Evolutionary conservation across 2,888 invertebrate genomes (phyloP).

Genomic region (Altica lythri): DNA sequence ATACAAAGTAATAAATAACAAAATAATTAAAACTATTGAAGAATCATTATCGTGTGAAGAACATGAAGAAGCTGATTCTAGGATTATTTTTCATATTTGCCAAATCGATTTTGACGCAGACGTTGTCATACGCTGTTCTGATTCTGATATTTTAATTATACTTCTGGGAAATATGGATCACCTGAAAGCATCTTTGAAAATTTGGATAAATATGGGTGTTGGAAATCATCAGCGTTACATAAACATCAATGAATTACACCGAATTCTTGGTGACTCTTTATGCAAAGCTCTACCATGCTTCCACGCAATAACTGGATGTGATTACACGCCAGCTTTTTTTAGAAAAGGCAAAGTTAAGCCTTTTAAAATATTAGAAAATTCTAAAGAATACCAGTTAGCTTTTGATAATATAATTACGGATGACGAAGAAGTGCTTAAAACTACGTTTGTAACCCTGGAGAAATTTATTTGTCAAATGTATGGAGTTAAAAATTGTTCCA

Average conservation of each 20-base stretch:
- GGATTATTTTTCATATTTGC: conserved; percentile 25
- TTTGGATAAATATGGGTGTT: conserved; percentile 15
- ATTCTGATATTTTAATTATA: conserved; percentile 23
- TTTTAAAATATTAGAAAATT: conserved; percentile 3
- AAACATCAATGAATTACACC: conserved; percentile 38
- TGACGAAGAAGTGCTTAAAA: conserved; percentile 1
- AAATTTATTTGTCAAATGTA: too few species aligned
- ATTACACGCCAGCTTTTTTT: conserved; percentile 4
- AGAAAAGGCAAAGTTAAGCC: conserved; percentile 5
- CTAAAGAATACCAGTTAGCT: not conserved
- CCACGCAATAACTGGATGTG: not conserved
- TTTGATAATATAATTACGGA: not conserved
- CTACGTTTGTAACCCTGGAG: too few species aligned
- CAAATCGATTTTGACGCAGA: too few species aligned
- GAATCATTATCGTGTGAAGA: too few species aligned
- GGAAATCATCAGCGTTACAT: conserved; percentile 23
- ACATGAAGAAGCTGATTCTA: conserved; percentile 27
- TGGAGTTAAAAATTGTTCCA: too few species aligned
- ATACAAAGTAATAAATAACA: conserved; percentile 14
- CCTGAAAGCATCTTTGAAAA: conserved; percentile 18
- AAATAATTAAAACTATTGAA: conserved; percentile 19
- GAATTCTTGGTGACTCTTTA: conserved; percentile 29
- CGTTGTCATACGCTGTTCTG: too few species aligned
- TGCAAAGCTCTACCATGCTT: not conserved
- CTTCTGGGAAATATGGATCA: conserved; percentile 31